phyloP scores from a whole-genome alignment of 1,140 invertebrate genomes.

The Tenebrio molitor region DNA sequence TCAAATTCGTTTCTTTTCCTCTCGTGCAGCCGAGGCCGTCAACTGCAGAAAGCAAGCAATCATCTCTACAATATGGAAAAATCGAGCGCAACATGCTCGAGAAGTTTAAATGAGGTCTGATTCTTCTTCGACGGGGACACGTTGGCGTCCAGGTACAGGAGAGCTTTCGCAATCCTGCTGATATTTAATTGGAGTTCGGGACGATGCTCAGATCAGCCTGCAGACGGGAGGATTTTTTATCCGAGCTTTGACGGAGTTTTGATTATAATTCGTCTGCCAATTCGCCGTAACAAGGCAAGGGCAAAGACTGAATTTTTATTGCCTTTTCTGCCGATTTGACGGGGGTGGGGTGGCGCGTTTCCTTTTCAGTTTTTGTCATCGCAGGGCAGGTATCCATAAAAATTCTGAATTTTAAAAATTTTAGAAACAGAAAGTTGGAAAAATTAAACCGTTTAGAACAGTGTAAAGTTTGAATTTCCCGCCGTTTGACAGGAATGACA shows the following conservation, averaged over 20 bases:
- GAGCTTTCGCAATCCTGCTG: constrained; percentile 22
- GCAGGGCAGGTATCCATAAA: too few species aligned
- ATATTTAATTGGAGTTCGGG: constrained; percentile 48
- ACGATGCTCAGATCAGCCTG: background rate
- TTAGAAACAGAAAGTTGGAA: too few species aligned
- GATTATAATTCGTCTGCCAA: constrained; percentile 35
- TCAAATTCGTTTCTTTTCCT: constrained; percentile 11
- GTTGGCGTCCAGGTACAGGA: constrained; percentile 44
- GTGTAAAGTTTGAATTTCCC: too few species aligned
- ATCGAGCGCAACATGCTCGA: constrained; percentile 51
- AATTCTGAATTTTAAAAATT: too few species aligned
- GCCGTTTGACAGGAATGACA: too few species aligned
- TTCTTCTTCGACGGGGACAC: constrained; percentile 51
- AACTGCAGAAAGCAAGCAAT: constrained; percentile 51
- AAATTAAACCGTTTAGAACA: too few species aligned
- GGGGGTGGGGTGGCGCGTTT: too few species aligned
- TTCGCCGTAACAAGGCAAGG: constrained; percentile 23
- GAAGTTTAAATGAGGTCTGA: constrained; percentile 57
- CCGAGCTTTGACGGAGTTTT: constrained; percentile 12
- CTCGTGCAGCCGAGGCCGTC: background rate
- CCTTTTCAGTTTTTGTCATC: too few species aligned
- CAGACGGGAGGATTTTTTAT: constrained; percentile 35
- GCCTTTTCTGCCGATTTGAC: constrained; percentile 21
- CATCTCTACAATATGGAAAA: constrained; percentile 57
- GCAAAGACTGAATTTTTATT: constrained; percentile 32